A percentile compares a stretch with the other conserved stretches of the same genome.
These are phyloP conservation scores for Zaprionus lineosus DNA, from an alignment of 2,888 invertebrate genomes.

Conservation along the genomic window DNA sequence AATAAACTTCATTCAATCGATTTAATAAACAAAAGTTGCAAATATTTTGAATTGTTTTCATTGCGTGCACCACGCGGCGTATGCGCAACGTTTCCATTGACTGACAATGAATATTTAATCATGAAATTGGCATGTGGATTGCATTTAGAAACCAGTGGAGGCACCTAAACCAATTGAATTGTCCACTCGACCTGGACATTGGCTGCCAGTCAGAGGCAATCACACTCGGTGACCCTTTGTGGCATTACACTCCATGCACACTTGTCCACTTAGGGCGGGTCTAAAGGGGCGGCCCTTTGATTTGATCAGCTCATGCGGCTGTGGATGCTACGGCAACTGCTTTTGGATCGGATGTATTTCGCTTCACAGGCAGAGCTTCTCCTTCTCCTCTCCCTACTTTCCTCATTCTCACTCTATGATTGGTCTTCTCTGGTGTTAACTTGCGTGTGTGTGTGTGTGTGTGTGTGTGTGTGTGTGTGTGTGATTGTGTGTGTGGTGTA, in stretches of 20 bases:
- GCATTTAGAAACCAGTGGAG: not conserved
- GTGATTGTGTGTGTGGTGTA: slow-evolving; percentile 19
- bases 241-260: slow-evolving; percentile 46
- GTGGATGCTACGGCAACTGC: slow-evolving; percentile 30
- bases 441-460: not conserved
- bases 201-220: slow-evolving; percentile 2
- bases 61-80: slow-evolving; percentile 23
- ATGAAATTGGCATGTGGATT: slow-evolving; percentile 7
- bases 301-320: slow-evolving; percentile 62
- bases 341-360: not conserved
- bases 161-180: slow-evolving; percentile 15
- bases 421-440: not conserved
- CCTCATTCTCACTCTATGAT: not conserved
- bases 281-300: slow-evolving; percentile 56
- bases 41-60: not conserved
- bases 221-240: slow-evolving; percentile 41
- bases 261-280: slow-evolving; percentile 61
- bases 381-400: not conserved
- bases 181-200: too few relatives aligned
- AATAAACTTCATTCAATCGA: too few relatives aligned
- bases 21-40: too few relatives aligned
- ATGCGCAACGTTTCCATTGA: slow-evolving; percentile 33
- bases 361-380: too few relatives aligned
- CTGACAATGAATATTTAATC: slow-evolving; percentile 16
- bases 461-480: slow-evolving; percentile 15